Base-by-base conservation (phyloP, 2,888 invertebrate species). In the Heliothis peltigera region DNA sequence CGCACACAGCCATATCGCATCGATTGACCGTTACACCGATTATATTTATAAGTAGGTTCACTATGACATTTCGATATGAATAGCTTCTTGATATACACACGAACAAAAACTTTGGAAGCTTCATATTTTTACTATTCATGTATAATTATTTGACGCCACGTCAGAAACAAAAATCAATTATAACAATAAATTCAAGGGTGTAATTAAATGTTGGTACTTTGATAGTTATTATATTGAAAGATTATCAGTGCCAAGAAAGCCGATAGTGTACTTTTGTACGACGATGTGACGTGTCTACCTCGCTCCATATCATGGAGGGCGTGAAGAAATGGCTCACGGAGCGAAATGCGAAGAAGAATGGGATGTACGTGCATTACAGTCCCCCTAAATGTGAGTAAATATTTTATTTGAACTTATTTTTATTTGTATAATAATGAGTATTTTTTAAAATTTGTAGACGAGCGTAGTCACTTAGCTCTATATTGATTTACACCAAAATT, bases 331-430 rank as follows among this genome's bases (percentile, higher is more conserved):
- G 89, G 87, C 68, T 91, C 8, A 80, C 83, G 4, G 89, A 92
- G n/a, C 80, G 90, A 25, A 83, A 79, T 54, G 78, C 71, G 1
- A 92, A 87, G 85, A 91, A 89, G 65, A 91, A 96, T 82, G 96
- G 96, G 18, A 87, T 96, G 7, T 96, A 96, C 84, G 93, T 96
- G 7, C 96, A 96, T 87, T 96, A 96, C 79, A 96, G 95, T 80
- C 96, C 96, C 12, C 96, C 96, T 4, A 96, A 95, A 95, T 90
- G 97, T 96, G 92, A 95, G 94, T 89, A 67, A 12, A 2, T 51
- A 17, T 43, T 19, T 46, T 6, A 35, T 8, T 44, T 3, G 28
- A 4, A 7, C 5, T n/a, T 44, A 44, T 17, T 1, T 53, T 49
- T n/a, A n/a, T n/a, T n/a, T n/a, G n/a, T n/a, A n/a, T n/a, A n/a